These are phyloP conservation scores for Eupithecia vulgata DNA, from an alignment of 2,888 invertebrate species.

Conservation along the genomic window DNA sequence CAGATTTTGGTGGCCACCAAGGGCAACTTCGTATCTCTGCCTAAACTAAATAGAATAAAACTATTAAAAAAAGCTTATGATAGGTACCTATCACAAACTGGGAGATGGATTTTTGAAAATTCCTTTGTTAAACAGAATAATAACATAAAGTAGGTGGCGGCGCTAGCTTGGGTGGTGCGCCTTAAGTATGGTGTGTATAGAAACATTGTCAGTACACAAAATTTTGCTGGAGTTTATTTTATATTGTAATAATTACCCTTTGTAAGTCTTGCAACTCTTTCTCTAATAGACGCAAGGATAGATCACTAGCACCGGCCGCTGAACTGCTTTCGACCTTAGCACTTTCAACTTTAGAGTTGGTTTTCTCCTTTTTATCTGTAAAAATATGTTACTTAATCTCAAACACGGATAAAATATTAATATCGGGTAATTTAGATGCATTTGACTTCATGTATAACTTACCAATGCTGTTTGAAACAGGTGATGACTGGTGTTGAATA, in stretches of 20 bases:
- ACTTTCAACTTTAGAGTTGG: slow-evolving; percentile 52
- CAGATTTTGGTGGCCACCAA: too few species aligned
- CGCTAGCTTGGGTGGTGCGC: too few species aligned
- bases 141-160: too few species aligned
- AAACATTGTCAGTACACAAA: too few species aligned
- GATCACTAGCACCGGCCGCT: slow-evolving; percentile 66
- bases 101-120: too few species aligned
- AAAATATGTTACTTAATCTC: slow-evolving; percentile 25
- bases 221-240: background rate
- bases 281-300: slow-evolving; percentile 80
- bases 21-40: too few species aligned
- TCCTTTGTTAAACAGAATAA: too few species aligned
- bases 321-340: slow-evolving; percentile 55
- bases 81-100: too few species aligned
- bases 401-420: background rate
- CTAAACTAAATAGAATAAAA: too few species aligned
- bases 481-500: slow-evolving; percentile 41
- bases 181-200: too few species aligned
- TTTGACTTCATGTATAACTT: slow-evolving; percentile 1
- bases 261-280: slow-evolving; percentile 85
- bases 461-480: slow-evolving; percentile 41
- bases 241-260: slow-evolving; percentile 62
- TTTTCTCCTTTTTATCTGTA: slow-evolving; percentile 60
- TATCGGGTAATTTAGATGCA: background rate
- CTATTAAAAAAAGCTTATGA: too few species aligned